Evolutionary conservation across 2,113 vertebrate genomes (phyloP).

Genomic region (Acanthochromis polyacanthus): DNA sequence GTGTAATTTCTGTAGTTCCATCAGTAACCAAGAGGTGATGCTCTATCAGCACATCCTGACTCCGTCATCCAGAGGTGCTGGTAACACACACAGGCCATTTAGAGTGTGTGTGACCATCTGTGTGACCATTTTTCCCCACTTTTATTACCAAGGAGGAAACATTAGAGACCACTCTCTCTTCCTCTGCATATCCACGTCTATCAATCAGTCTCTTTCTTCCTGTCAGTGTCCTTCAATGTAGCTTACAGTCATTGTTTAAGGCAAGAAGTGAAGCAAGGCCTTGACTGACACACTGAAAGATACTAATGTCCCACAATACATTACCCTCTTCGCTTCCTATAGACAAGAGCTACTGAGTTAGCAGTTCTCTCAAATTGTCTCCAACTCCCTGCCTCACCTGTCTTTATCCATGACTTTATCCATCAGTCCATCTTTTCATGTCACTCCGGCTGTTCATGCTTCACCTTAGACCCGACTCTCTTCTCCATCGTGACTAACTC

Average conservation of each 20-base stretch:
- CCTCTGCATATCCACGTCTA: constrained; percentile 8
- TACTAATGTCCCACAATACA: constrained; percentile 41
- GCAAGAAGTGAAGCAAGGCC: constrained; percentile 50
- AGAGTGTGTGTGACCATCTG: neutral
- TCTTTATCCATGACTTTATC: constrained; percentile 43
- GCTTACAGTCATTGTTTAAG: constrained; percentile 50
- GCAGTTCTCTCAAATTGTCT: constrained; percentile 37
- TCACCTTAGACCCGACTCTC: constrained; percentile 13
- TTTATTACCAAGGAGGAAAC: constrained; percentile 19
- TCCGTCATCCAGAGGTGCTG: neutral
- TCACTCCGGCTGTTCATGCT: constrained; percentile 23
- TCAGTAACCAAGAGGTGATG: constrained; percentile 32
- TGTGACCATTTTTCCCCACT: constrained; percentile 8
- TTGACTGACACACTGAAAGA: constrained; percentile 51
- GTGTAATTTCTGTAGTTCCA: constrained; percentile 8
- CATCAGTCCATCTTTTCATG: constrained; percentile 31
- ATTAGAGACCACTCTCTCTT: neutral
- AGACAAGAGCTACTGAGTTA: constrained; percentile 39
- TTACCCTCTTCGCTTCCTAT: constrained; percentile 25
- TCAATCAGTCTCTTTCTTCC: constrained; percentile 23
- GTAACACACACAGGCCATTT: neutral
- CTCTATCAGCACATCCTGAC: constrained; percentile 30
- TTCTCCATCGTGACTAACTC: constrained; percentile 33
- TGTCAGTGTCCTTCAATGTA: constrained; percentile 42
- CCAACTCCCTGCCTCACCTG: constrained; percentile 20